phyloP scores from a whole-genome alignment of 2,888 invertebrate species.

The Cheiracanthium punctorium region DNA sequence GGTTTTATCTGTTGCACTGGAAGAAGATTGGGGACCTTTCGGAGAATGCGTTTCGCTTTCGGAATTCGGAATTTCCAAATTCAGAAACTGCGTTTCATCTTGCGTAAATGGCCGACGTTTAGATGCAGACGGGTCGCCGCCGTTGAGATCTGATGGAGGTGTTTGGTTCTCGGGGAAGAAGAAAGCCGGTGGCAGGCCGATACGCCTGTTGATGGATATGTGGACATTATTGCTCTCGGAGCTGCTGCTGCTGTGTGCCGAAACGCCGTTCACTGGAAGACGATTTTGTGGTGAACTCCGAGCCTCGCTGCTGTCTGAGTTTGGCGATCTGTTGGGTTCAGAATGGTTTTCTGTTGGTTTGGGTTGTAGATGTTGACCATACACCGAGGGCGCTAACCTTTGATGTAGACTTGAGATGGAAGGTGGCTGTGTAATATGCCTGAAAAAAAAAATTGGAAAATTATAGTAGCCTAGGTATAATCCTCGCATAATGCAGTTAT shows the following conservation, averaged over 20 bases:
- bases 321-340: not conserved
- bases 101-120: slow-evolving; percentile 40
- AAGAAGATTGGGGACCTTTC: slow-evolving; percentile 17
- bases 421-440: slow-evolving; percentile 41
- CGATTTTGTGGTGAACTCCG: slow-evolving; percentile 29
- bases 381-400: slow-evolving; percentile 41
- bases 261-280: slow-evolving; percentile 37
- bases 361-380: slow-evolving; percentile 29
- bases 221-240: slow-evolving; percentile 76
- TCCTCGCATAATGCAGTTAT: too few species aligned
- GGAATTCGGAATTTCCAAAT: slow-evolving; percentile 39
- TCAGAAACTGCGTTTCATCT: slow-evolving; percentile 45
- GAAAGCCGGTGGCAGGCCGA: slow-evolving; percentile 89
- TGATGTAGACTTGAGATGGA: slow-evolving; percentile 42
- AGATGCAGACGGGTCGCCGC: not conserved
- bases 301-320: slow-evolving; percentile 16
- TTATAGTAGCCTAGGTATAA: too few species aligned
- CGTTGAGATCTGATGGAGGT: slow-evolving; percentile 72
- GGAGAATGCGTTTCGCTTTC: slow-evolving; percentile 53
- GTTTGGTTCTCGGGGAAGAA: slow-evolving; percentile 80
- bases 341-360: slow-evolving; percentile 20
- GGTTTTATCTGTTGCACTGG: slow-evolving; percentile 48
- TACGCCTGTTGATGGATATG: slow-evolving; percentile 83
- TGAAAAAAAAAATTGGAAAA: not conserved
- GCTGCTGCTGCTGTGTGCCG: not conserved